phyloP scores from a whole-genome alignment of 2,888 invertebrate species.

The Bugula neritina region DNA sequence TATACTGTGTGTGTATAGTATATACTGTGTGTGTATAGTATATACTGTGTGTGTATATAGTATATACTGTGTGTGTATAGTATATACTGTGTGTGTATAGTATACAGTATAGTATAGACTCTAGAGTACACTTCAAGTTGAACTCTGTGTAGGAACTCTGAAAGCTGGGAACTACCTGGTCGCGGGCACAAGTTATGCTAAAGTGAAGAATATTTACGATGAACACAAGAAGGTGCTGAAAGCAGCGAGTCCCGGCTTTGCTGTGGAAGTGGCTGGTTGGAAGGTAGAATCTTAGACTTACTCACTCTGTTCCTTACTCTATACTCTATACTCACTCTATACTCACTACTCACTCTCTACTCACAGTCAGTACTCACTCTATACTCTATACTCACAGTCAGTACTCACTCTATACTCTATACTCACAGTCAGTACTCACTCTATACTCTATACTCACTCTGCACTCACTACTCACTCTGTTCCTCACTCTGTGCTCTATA shows the following conservation, averaged over 20 bases:
- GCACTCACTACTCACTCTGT: too few relatives aligned
- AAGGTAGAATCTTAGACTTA: constrained; percentile 51
- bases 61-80: background rate
- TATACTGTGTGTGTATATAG: too few relatives aligned
- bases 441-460: too few relatives aligned
- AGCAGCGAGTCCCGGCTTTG: constrained; percentile 70
- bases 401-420: background rate
- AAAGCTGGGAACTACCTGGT: constrained; percentile 71
- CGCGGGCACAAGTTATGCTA: constrained; percentile 77
- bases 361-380: background rate
- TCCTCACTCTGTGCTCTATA: too few relatives aligned
- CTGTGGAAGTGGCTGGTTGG: constrained; percentile 87
- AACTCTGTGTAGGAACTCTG: constrained; percentile 64
- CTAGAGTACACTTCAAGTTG: too few relatives aligned
- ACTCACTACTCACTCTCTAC: too few relatives aligned
- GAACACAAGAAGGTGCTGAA: constrained; percentile 66
- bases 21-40: too few relatives aligned
- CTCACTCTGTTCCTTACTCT: background rate
- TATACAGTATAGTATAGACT: background rate
- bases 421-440: too few relatives aligned
- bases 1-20: too few relatives aligned
- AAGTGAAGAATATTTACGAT: constrained; percentile 70
- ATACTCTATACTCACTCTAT: too few relatives aligned
- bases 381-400: background rate
- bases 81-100: background rate